Percentiles rank a stretch among this genome's conserved stretches.
Evolutionary conservation across 2,113 vertebrate genomes (phyloP).

Genomic region (Pedionomus torquatus): DNA sequence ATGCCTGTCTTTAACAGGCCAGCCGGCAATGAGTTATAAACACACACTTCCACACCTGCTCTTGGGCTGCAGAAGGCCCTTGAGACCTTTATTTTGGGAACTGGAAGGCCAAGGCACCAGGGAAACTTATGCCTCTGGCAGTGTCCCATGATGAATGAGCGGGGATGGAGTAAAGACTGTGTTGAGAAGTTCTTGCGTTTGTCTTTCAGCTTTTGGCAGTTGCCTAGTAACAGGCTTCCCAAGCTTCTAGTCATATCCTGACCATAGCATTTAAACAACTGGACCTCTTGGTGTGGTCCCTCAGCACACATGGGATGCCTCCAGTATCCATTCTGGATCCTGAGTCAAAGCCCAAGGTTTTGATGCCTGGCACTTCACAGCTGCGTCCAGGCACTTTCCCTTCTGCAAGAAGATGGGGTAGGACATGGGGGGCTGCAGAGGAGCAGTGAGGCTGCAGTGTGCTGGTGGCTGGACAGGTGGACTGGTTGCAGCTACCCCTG

Average conservation of each 20-base stretch:
- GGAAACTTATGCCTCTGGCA: not conserved
- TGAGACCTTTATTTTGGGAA: not conserved
- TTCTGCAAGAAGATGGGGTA: not conserved
- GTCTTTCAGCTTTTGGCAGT: not conserved
- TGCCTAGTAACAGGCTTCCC: not conserved
- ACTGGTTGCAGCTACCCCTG: not conserved
- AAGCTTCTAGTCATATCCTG: not conserved
- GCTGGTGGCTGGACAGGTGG: not conserved
- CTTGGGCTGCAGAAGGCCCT: not conserved
- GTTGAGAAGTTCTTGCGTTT: not conserved
- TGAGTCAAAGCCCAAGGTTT: not conserved
- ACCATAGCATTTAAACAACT: not conserved
- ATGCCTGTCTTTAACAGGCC: rapidly evolving
- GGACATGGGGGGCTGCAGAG: not conserved
- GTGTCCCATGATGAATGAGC: not conserved
- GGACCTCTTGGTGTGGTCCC: not conserved
- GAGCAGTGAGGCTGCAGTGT: not conserved
- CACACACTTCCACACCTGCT: rapidly evolving
- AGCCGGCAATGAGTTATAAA: no score
- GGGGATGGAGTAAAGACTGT: not conserved
- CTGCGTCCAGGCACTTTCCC: not conserved
- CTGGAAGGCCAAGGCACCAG: not conserved
- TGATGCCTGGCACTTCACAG: not conserved
- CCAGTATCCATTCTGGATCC: not conserved
- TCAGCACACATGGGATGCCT: not conserved